Conservation (phyloP, 2,888 invertebrate genomes). For the Mesopsocus fuscifrons region DNA sequence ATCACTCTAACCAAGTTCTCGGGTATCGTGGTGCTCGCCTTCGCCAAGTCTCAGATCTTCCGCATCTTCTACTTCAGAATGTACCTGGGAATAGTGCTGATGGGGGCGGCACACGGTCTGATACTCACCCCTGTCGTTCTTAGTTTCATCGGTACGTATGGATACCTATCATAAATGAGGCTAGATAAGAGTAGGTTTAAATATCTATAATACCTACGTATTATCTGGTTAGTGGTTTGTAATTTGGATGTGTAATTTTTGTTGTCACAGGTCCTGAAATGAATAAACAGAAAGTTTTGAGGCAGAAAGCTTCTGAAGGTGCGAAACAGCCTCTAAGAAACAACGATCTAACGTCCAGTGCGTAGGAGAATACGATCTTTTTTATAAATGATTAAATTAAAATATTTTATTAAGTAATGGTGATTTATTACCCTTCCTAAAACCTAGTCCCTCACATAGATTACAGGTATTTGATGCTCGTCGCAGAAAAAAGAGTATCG, state of each 20-base stretch:
- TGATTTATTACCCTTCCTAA: too few relatives aligned
- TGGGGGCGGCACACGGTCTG: slow-evolving; percentile 82
- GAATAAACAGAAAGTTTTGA: neutral
- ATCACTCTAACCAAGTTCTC: slow-evolving; percentile 90
- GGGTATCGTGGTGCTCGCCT: slow-evolving; percentile 73
- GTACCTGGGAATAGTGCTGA: slow-evolving; percentile 82
- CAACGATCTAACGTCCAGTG: neutral
- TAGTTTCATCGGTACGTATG: slow-evolving; percentile 57
- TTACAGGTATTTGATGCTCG: too few relatives aligned
- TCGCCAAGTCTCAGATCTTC: slow-evolving; percentile 84
- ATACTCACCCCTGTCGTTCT: slow-evolving; percentile 80
- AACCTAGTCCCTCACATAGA: too few relatives aligned
- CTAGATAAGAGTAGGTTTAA: too few relatives aligned
- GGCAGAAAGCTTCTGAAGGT: neutral
- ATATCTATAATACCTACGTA: too few relatives aligned
- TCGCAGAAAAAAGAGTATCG: too few relatives aligned
- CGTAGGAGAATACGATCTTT: neutral
- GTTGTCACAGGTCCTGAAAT: slow-evolving; percentile 2
- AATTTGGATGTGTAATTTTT: neutral
- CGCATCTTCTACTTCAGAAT: slow-evolving; percentile 89
- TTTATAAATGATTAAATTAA: neutral
- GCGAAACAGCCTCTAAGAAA: neutral
- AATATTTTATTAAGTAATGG: neutral
- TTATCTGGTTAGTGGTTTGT: too few relatives aligned
- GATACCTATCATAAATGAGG: too few relatives aligned